Percentiles rank a stretch among this genome's conserved stretches.
These are phyloP conservation scores for Tetragnatha montana DNA, from an alignment of 2,888 invertebrate species.

Conservation along the genomic window DNA sequence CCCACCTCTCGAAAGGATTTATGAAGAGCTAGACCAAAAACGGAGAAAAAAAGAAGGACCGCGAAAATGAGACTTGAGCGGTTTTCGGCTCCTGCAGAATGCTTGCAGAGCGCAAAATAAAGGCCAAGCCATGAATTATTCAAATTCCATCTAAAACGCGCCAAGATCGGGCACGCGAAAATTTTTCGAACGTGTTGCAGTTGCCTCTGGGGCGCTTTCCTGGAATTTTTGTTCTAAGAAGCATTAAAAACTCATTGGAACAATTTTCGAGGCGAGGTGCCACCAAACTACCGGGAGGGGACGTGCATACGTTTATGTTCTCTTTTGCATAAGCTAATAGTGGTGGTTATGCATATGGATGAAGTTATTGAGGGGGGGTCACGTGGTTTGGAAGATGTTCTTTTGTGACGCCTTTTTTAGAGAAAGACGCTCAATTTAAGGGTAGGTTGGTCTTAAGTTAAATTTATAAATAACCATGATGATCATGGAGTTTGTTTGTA, in stretches of 20 bases:
- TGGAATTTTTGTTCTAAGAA: slow-evolving; percentile 38
- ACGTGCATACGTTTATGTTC: slow-evolving; percentile 48
- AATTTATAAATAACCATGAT: too few relatives aligned
- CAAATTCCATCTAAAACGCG: slow-evolving; percentile 55
- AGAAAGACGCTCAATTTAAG: too few relatives aligned
- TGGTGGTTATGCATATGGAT: slow-evolving; percentile 49
- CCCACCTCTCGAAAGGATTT: background rate
- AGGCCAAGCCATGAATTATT: slow-evolving; percentile 48
- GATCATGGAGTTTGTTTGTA: too few relatives aligned
- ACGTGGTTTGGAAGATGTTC: background rate
- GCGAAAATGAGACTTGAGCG: background rate
- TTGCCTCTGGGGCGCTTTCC: background rate
- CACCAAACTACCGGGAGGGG: background rate
- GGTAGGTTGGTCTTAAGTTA: too few relatives aligned
- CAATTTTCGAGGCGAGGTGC: slow-evolving; percentile 43
- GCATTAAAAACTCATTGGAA: slow-evolving; percentile 65
- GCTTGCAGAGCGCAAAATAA: slow-evolving; percentile 19
- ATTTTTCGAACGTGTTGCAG: slow-evolving; percentile 15
- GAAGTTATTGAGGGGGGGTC: slow-evolving; percentile 40
- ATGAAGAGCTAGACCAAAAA: background rate
- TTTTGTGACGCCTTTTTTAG: background rate
- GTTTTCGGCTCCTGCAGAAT: slow-evolving; percentile 33
- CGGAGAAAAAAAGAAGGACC: background rate
- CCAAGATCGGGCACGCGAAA: slow-evolving; percentile 47
- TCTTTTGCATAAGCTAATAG: slow-evolving; percentile 53